phyloP scores from a whole-genome alignment of 2,113 vertebrate genomes.

The Epinephelus lanceolatus region DNA sequence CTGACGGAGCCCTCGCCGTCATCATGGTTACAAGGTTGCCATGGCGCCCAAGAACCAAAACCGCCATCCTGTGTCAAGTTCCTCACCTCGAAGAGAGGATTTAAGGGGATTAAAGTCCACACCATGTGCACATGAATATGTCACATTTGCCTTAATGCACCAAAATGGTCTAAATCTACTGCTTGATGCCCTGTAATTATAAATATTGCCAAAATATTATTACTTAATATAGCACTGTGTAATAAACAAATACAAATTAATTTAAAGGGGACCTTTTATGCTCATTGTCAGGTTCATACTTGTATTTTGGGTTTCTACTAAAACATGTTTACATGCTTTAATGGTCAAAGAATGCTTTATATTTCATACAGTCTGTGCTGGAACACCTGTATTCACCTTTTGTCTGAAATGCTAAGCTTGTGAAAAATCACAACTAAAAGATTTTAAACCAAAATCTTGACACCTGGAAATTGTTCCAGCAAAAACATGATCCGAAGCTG shows the following conservation, averaged over 20 bases:
- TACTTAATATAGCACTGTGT: not conserved
- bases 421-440: too few relatives aligned
- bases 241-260: not conserved
- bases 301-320: too few relatives aligned
- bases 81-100: constrained; percentile 81
- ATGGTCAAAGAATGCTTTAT: too few relatives aligned
- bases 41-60: constrained; percentile 89
- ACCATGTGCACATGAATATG: not conserved
- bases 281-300: too few relatives aligned
- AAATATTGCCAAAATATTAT: not conserved
- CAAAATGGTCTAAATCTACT: not conserved
- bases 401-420: too few relatives aligned
- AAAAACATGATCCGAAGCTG: too few relatives aligned
- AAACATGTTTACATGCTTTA: too few relatives aligned
- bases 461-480: too few relatives aligned
- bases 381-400: too few relatives aligned
- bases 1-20: constrained; percentile 88
- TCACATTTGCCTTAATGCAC: not conserved
- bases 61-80: constrained; percentile 93
- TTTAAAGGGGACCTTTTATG: too few relatives aligned
- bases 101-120: not conserved
- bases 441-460: too few relatives aligned
- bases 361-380: too few relatives aligned
- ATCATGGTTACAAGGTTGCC: constrained; percentile 89
- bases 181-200: not conserved